Evolutionary conservation across 2,113 vertebrate genomes (phyloP).

Genomic region (Syngnathus floridae): DNA sequence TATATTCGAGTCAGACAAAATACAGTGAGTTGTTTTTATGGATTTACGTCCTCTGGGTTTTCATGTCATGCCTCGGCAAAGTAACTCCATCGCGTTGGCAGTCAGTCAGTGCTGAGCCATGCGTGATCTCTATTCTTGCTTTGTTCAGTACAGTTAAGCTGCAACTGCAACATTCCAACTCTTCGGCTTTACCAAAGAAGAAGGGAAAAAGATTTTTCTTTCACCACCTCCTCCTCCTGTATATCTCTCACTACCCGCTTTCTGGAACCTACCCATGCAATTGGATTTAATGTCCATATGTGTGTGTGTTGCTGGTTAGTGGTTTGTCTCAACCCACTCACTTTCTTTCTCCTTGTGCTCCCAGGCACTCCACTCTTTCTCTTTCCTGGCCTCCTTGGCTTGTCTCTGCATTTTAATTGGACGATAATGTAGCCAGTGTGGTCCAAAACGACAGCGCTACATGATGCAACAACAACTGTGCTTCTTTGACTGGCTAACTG

Average conservation of each 20-base stretch:
- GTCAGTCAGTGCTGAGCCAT: conserved; percentile 30
- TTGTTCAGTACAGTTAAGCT: conserved; percentile 47
- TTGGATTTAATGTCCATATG: conserved; percentile 64
- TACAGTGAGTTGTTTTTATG: conserved; percentile 35
- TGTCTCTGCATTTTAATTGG: conserved; percentile 58
- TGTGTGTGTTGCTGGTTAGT: conserved; percentile 56
- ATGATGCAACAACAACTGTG: conserved; percentile 49
- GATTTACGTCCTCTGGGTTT: conserved; percentile 44
- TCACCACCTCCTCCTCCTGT: conserved; percentile 21
- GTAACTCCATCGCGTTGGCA: conserved; percentile 45
- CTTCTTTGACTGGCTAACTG: conserved; percentile 24
- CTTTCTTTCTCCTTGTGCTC: conserved; percentile 11
- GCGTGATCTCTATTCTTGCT: conserved; percentile 17
- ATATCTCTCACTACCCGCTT: conserved; percentile 49
- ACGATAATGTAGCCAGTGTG: conserved; percentile 51
- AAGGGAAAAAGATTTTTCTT: conserved; percentile 10
- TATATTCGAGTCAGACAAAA: conserved; percentile 30
- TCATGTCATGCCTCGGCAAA: conserved; percentile 16
- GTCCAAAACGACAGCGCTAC: conserved; percentile 46
- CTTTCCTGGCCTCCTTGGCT: conserved; percentile 40
- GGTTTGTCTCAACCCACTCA: conserved; percentile 53
- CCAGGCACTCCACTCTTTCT: conserved; percentile 36
- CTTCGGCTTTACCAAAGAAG: conserved; percentile 14
- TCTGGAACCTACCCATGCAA: conserved; percentile 58
- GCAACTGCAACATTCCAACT: conserved; percentile 37